Base-by-base conservation (phyloP, 2,888 invertebrate genomes). In the Pristionchus mayeri region DNA sequence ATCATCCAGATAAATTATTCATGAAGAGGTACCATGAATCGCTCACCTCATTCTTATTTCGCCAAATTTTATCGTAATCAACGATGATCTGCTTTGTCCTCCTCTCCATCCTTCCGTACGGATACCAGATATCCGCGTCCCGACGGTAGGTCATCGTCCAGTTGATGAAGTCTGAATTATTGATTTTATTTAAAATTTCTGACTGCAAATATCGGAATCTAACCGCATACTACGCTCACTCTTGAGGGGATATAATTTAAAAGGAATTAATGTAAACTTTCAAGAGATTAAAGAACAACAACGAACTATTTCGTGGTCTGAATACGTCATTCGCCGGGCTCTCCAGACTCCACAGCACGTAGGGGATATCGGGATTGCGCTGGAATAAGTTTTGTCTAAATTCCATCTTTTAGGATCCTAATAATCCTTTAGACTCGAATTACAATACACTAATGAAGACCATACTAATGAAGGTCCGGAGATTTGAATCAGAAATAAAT, bases 101-200 rank as follows among this genome's bases (percentile, higher is more conserved):
- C 78, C 27, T 85, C 18, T 85, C 85, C 30, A 89, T 82, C 1
- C 50, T 57, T 9, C 88, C 89, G 71, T 89, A 89, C 0, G 89
- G 89, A 50, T 86, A 83, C 82, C 84, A 87, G 0, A 89, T 52
- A 48, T 89, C 89, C 1, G 89, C 85, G 71, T 88, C 89, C 7
- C 80, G 86, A 44, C 89, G 79, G 60, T 87, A 88, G 1, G 89
- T 88, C 89, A 89, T 89, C 18, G 89, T 89, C 89, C 89, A 89
- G 76, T 89, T 89, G 18, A 89, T 86, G 21, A 87, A 82, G 50
- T 88, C 89, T 89, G 60, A 48, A 63, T 21, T 67, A n/a, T n/a
- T n/a, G 21, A 34, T 34, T 24, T 6, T 57, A n/a, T 24, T n/a
- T 57, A 6, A 57, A 4, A 57, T n/a, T 57, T 57, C 0, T 57